Evolutionary conservation across 2,797 vertebrate genomes (phyloP).

Genomic region (Gymnoscopelus braueri): DNA sequence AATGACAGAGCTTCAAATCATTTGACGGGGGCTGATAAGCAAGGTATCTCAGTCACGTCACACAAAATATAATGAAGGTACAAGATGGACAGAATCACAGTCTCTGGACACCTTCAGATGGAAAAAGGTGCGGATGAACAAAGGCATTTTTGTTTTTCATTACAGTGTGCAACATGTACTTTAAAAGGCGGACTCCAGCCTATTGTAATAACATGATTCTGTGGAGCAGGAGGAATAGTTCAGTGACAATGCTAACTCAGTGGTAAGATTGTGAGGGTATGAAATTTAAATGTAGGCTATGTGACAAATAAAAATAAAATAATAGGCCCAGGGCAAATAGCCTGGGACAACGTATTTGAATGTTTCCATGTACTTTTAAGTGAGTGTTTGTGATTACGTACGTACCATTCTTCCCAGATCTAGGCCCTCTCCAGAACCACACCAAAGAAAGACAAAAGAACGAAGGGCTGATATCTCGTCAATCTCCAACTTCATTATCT

Average conservation of each 20-base stretch:
- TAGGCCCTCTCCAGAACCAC: constrained; percentile 95
- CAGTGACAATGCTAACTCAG: neutral
- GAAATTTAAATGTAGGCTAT: neutral
- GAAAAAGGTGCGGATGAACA: neutral
- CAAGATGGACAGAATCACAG: neutral
- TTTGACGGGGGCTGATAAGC: too few species aligned
- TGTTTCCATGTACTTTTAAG: neutral
- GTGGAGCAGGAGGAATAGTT: neutral
- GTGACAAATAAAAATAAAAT: neutral
- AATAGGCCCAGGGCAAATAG: neutral
- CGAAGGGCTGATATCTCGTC: constrained; percentile 94
- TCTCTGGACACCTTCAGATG: neutral
- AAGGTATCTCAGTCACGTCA: too few species aligned
- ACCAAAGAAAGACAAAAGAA: constrained; percentile 98
- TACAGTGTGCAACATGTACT: neutral
- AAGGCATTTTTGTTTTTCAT: neutral
- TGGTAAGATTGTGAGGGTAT: neutral
- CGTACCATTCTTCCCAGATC: constrained; percentile 97
- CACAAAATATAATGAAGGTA: too few species aligned
- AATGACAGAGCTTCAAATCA: too few species aligned
- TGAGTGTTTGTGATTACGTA: constrained; percentile 59
- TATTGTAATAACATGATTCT: neutral
- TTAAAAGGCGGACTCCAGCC: neutral
- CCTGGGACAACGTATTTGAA: neutral
- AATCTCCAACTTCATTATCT: constrained; percentile 99